Evolutionary conservation across 2,113 vertebrate species (phyloP).

Genomic region (Microcebus griseorufus): DNA sequence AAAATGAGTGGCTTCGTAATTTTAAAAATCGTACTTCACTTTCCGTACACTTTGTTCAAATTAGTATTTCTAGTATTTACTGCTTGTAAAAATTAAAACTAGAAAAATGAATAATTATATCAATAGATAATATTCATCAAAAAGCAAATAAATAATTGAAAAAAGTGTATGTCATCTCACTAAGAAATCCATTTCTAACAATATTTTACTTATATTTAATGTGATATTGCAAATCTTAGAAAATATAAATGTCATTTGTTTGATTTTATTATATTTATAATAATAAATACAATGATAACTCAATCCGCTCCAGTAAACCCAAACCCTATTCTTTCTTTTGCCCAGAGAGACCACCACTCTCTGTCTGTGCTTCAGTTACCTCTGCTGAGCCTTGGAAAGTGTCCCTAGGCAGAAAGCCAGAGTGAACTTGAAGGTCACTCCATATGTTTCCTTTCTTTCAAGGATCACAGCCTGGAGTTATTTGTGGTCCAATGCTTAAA

Average conservation of each 20-base stretch:
- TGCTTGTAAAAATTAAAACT: not conserved
- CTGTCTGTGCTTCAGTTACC: not conserved
- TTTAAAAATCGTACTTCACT: not conserved
- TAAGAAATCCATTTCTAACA: not conserved
- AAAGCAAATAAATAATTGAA: not conserved
- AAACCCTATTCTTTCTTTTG: not conserved
- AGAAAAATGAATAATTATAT: not conserved
- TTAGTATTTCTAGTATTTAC: not conserved
- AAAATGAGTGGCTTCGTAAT: not conserved
- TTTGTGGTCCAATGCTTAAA: constrained; percentile 16
- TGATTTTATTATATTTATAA: not conserved
- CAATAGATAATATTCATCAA: not conserved
- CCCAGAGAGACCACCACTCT: not conserved
- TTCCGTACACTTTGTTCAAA: not conserved
- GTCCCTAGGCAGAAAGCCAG: not conserved
- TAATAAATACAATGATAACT: not conserved
- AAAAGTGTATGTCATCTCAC: not conserved
- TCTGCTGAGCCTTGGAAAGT: not conserved
- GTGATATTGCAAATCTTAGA: not conserved
- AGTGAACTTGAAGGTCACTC: not conserved
- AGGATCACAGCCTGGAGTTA: not conserved
- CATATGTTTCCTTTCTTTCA: constrained; percentile 4
- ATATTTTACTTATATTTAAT: constrained; percentile 12
- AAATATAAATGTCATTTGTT: not conserved
- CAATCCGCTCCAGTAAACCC: not conserved